Evolutionary conservation across 2,113 vertebrate species (phyloP).

Genomic region (Boulengeromyrus knoepffleri): DNA sequence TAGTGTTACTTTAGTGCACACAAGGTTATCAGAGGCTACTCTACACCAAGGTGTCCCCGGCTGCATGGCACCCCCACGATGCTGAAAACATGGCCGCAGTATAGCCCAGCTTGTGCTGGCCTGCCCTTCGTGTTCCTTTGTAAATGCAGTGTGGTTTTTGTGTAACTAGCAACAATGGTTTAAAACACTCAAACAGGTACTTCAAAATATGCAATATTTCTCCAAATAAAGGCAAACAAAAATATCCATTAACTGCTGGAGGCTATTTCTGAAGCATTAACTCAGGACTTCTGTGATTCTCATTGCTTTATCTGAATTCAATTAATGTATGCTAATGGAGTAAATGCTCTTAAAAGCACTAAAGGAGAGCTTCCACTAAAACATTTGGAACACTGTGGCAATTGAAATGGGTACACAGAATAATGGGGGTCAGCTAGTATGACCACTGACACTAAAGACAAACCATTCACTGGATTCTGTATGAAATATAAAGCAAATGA

Average conservation of each 20-base stretch:
- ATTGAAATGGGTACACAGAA: background rate
- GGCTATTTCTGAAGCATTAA: slow-evolving; percentile 3
- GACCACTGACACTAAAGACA: background rate
- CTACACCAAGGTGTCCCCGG: background rate
- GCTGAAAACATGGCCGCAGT: background rate
- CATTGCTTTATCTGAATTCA: slow-evolving; percentile 15
- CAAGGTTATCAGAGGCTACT: background rate
- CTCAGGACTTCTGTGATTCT: background rate
- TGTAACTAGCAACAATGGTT: background rate
- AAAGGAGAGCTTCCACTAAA: background rate
- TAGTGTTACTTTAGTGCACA: background rate
- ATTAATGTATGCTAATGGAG: slow-evolving; percentile 11
- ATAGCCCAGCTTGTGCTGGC: slow-evolving; percentile 1
- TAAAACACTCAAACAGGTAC: background rate
- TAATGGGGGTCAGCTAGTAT: background rate
- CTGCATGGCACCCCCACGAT: background rate
- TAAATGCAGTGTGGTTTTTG: background rate
- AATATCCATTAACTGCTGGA: background rate
- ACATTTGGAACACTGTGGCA: slow-evolving; percentile 3
- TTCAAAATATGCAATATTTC: background rate
- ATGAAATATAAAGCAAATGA: background rate
- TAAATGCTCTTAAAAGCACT: slow-evolving; percentile 9
- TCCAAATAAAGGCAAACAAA: background rate
- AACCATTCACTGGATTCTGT: background rate
- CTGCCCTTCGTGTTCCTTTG: background rate